Evolutionary conservation across 92 coral and sea anemone species (phyloP).

Genomic region (Scolanthus callimorphus): DNA sequence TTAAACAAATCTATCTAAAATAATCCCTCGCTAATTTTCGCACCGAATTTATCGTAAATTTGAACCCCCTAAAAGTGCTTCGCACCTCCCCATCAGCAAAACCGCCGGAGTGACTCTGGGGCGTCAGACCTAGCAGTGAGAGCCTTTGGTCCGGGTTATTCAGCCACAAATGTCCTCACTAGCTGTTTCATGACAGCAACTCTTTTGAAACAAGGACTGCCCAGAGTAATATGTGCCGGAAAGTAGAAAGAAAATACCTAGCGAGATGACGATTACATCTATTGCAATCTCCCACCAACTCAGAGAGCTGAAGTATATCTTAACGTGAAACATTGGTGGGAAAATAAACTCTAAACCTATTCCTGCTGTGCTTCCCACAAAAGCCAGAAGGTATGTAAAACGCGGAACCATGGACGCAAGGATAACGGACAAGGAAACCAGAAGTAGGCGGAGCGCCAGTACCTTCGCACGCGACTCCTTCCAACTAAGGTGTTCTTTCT

Average conservation of each 20-base stretch:
- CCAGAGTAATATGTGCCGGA: constrained; percentile 76
- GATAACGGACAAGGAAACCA: constrained; percentile 52
- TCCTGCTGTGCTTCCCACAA: constrained; percentile 78
- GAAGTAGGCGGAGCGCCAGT: constrained; percentile 46
- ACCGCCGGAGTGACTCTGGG: too few relatives aligned
- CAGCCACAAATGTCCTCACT: neutral
- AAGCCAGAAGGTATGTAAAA: constrained; percentile 67
- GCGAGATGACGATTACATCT: constrained; percentile 38
- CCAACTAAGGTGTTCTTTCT: constrained; percentile 35
- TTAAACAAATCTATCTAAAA: too few relatives aligned
- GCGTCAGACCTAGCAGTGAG: too few relatives aligned
- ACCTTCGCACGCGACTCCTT: constrained; percentile 36
- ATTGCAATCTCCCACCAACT: constrained; percentile 55
- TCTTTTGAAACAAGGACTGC: constrained; percentile 40
- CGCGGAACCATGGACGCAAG: constrained; percentile 70
- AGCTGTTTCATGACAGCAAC: neutral
- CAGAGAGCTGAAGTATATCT: constrained; percentile 50
- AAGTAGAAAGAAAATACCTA: constrained; percentile 61
- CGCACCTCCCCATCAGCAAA: too few relatives aligned
- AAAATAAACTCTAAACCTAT: constrained; percentile 80
- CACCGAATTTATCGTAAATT: too few relatives aligned
- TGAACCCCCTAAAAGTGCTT: too few relatives aligned
- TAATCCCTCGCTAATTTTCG: too few relatives aligned
- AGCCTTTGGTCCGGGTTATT: neutral
- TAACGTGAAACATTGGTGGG: constrained; percentile 73